Percentiles rank a stretch among this genome's conserved stretches.
These are phyloP conservation scores for Petaurus breviceps DNA, from an alignment of 2,113 vertebrate genomes.

Conservation along the genomic window DNA sequence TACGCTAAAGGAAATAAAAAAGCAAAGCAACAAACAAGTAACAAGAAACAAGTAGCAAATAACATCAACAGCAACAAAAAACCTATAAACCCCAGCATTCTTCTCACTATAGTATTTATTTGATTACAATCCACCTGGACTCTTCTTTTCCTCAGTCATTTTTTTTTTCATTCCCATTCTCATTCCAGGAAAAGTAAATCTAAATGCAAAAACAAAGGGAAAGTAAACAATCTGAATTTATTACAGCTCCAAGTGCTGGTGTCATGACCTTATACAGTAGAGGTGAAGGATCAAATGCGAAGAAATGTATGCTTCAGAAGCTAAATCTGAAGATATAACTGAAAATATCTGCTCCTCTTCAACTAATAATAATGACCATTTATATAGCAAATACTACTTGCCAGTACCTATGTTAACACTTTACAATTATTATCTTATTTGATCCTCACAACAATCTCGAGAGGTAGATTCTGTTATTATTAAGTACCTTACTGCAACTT, in stretches of 20 bases:
- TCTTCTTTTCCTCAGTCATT: not conserved
- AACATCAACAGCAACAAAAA: not conserved
- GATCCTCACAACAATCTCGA: not conserved
- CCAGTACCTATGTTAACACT: not conserved
- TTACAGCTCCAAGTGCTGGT: not conserved
- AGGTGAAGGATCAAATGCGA: not conserved
- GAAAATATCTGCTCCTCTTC: not conserved
- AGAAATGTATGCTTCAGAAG: not conserved
- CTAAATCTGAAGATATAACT: not conserved
- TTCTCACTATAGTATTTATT: not conserved
- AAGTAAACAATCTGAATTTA: not conserved
- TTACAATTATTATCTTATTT: not conserved
- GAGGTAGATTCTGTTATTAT: not conserved
- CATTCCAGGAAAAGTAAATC: not conserved
- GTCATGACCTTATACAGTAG: not conserved
- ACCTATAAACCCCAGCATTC: not conserved
- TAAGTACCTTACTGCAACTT: not conserved
- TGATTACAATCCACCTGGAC: too few species aligned
- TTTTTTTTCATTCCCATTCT: too few species aligned
- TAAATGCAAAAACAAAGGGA: not conserved
- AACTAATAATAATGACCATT: not conserved
- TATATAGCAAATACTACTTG: not conserved
- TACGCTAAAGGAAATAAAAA: not conserved
- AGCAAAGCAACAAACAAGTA: not conserved
- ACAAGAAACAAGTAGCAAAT: not conserved